Evolutionary conservation across 2,113 vertebrate species (phyloP).

Genomic region (Scartelaos histophorus): DNA sequence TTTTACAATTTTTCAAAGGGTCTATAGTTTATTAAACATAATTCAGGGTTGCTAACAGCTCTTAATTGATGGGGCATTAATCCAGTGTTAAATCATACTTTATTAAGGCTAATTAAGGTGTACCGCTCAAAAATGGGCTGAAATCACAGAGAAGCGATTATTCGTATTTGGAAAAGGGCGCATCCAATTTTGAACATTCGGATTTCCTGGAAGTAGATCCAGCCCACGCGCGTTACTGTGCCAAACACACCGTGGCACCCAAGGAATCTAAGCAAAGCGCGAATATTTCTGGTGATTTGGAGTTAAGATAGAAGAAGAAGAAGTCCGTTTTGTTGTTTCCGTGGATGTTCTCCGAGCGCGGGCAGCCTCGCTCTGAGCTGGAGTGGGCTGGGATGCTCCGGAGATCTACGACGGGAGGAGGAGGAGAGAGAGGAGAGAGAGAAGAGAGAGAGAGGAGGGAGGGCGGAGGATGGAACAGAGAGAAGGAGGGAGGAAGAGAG

Average conservation of each 20-base stretch:
- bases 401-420: conserved; percentile 28
- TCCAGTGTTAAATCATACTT: too few species aligned
- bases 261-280: background rate
- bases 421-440: conserved; percentile 7
- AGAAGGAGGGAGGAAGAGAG: background rate
- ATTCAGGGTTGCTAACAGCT: too few species aligned
- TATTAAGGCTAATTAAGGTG: too few species aligned
- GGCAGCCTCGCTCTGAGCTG: conserved; percentile 8
- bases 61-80: too few species aligned
- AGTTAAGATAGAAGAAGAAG: background rate
- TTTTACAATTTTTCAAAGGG: too few species aligned
- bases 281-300: background rate
- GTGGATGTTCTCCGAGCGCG: conserved; percentile 4
- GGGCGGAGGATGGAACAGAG: background rate
- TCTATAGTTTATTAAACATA: too few species aligned
- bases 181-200: too few species aligned
- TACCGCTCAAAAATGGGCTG: too few species aligned
- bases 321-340: background rate
- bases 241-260: background rate
- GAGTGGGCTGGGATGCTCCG: conserved; percentile 56
- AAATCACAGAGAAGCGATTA: too few species aligned
- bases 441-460: conserved; percentile 3
- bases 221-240: background rate
- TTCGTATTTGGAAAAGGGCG: too few species aligned
- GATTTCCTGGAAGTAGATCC: too few species aligned